These are phyloP conservation scores for Benitochromis conjunctus DNA, from an alignment of 2,113 vertebrate genomes.

Conservation along the genomic window DNA sequence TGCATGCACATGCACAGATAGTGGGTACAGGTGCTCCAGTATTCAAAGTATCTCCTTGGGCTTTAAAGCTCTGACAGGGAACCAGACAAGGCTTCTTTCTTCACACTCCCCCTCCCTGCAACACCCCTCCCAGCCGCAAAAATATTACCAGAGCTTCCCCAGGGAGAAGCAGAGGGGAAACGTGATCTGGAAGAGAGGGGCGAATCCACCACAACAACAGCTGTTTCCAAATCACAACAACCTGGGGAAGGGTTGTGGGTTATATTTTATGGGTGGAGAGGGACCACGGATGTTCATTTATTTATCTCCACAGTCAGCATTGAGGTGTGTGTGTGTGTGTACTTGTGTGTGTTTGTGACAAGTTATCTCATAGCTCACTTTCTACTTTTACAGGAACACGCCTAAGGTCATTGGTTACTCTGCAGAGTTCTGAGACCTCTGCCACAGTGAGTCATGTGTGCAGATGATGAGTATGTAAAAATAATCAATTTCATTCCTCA, in stretches of 20 bases:
- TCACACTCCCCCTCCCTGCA: not conserved
- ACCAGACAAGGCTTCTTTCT: conserved; percentile 38
- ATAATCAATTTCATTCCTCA: conserved; percentile 38
- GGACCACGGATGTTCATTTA: conserved; percentile 72
- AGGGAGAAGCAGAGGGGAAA: conserved; percentile 61
- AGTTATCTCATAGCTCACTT: conserved; percentile 41
- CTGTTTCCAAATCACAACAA: conserved; percentile 78
- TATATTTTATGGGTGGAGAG: conserved; percentile 73
- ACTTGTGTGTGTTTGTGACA: not conserved
- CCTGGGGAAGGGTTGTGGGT: conserved; percentile 72
- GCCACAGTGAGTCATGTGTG: not conserved
- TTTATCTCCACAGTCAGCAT: conserved; percentile 69
- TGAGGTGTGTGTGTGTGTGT: conserved; percentile 33
- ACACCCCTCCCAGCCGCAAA: conserved; percentile 50
- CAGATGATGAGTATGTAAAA: conserved; percentile 42
- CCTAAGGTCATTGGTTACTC: conserved; percentile 32
- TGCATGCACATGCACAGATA: conserved; percentile 9
- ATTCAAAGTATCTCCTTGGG: conserved; percentile 70
- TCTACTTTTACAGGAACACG: conserved; percentile 27
- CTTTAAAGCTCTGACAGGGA: conserved; percentile 66
- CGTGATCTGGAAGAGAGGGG: conserved; percentile 71
- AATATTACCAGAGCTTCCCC: conserved; percentile 69
- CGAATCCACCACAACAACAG: conserved; percentile 75
- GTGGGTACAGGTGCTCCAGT: conserved; percentile 68
- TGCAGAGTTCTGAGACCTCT: not conserved